Evolutionary conservation across 2,888 invertebrate genomes (phyloP).

Genomic region (Prenolepis imparis): DNA sequence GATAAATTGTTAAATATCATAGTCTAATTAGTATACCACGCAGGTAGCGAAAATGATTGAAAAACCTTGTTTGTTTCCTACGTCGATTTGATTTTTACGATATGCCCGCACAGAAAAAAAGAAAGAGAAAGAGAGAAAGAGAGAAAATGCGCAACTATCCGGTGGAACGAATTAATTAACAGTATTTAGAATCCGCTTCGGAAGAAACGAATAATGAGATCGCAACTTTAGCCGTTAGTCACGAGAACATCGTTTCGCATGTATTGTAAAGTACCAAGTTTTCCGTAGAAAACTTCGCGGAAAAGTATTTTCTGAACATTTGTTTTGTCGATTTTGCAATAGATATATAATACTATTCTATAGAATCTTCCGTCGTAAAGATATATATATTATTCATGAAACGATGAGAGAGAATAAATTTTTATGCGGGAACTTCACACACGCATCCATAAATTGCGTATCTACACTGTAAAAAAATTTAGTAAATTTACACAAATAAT

Average conservation of each 20-base stretch:
- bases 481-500: no score
- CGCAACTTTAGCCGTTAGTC: slow-evolving; percentile 2
- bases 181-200: not conserved
- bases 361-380: slow-evolving; percentile 1
- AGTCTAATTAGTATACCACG: not conserved
- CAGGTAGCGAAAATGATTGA: not conserved
- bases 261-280: not conserved
- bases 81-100: not conserved
- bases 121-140: not conserved
- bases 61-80: not conserved
- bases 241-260: not conserved
- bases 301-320: slow-evolving; percentile 4
- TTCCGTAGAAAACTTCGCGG: not conserved
- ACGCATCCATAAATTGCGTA: slow-evolving; percentile 65
- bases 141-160: not conserved
- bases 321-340: slow-evolving; percentile 22
- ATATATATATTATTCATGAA: slow-evolving; percentile 62
- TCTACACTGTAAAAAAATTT: no score
- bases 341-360: not conserved
- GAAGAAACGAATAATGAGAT: not conserved
- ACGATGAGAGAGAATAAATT: slow-evolving; percentile 56
- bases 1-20: slow-evolving; percentile 22
- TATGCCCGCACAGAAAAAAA: not conserved
- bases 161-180: slow-evolving; percentile 13
- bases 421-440: slow-evolving; percentile 58